phyloP scores from a whole-genome alignment of 2,888 invertebrate species.

The Chrysolina americana region DNA sequence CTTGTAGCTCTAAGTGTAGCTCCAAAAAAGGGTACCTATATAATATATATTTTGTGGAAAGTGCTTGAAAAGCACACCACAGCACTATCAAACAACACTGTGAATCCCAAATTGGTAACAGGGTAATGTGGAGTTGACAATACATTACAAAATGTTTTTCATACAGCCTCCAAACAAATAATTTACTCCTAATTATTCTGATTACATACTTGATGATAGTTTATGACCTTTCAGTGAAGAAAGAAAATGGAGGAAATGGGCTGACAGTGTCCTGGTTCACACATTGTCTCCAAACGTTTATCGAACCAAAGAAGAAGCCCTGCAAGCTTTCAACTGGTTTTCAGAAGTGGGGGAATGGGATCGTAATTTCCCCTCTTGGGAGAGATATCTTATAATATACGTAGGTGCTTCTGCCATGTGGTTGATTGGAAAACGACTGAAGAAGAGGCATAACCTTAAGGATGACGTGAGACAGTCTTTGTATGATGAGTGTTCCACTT shows the following conservation, averaged over 20 bases:
- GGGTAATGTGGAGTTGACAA: too few relatives aligned
- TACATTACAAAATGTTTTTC: too few relatives aligned
- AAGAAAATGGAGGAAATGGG: conserved; percentile 96
- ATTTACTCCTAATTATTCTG: too few relatives aligned
- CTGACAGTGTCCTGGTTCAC: conserved; percentile 92
- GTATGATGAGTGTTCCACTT: conserved; percentile 89
- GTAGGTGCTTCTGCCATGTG: conserved; percentile 96
- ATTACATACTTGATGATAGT: too few relatives aligned
- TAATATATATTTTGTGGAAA: too few relatives aligned
- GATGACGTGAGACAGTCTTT: conserved; percentile 92
- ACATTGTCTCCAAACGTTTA: conserved; percentile 97
- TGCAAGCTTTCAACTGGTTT: conserved; percentile 96
- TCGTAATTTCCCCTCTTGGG: conserved; percentile 88
- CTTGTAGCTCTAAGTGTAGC: too few relatives aligned
- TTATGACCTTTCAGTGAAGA: conserved; percentile 81
- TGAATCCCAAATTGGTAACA: too few relatives aligned
- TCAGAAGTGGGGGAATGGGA: conserved; percentile 94
- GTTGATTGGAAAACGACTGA: conserved; percentile 89
- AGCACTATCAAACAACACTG: too few relatives aligned
- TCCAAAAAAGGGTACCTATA: too few relatives aligned
- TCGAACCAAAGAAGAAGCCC: conserved; percentile 85
- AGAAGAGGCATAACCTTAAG: conserved; percentile 87
- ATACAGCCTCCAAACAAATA: too few relatives aligned
- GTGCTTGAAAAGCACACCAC: too few relatives aligned
- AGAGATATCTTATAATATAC: conserved; percentile 89